Conservation (phyloP, 2,797 vertebrate genomes). For the Poeciliopsis gracilis region DNA sequence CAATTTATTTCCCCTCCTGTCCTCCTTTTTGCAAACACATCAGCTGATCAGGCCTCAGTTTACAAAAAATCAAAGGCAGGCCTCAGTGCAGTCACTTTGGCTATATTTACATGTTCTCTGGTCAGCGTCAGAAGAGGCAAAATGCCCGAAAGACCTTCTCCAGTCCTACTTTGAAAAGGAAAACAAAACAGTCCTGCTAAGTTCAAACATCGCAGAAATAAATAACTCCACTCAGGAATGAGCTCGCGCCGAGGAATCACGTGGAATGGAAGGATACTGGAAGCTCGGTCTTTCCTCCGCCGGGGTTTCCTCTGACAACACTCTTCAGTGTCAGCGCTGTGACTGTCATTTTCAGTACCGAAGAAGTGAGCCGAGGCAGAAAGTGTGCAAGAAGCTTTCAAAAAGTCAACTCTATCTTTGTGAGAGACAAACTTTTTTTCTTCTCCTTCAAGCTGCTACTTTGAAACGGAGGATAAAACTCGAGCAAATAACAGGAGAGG, state of each 20-base stretch:
- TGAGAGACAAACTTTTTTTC: background rate
- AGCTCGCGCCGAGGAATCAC: background rate
- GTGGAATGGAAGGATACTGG: background rate
- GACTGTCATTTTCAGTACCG: background rate
- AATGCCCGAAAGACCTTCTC: background rate
- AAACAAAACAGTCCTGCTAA: background rate
- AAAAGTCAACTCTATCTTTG: background rate
- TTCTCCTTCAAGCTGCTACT: background rate
- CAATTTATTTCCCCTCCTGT: background rate
- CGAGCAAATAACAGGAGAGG: background rate
- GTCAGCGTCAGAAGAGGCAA: background rate
- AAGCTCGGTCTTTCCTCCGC: background rate
- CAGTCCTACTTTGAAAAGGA: background rate
- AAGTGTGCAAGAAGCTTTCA: background rate
- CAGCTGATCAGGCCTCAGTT: background rate
- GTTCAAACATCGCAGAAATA: background rate
- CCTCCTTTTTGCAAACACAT: background rate
- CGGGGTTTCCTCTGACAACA: background rate
- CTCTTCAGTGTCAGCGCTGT: background rate
- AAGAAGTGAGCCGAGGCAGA: background rate
- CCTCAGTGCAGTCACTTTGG: background rate
- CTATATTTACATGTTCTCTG: background rate
- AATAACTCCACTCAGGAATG: background rate
- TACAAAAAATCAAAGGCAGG: background rate
- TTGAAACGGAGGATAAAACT: background rate